Evolutionary conservation across 2,113 vertebrate species (phyloP), one percentile per base, ranked within the genome.

Genomic region (Phyllostomus hastatus): DNA sequence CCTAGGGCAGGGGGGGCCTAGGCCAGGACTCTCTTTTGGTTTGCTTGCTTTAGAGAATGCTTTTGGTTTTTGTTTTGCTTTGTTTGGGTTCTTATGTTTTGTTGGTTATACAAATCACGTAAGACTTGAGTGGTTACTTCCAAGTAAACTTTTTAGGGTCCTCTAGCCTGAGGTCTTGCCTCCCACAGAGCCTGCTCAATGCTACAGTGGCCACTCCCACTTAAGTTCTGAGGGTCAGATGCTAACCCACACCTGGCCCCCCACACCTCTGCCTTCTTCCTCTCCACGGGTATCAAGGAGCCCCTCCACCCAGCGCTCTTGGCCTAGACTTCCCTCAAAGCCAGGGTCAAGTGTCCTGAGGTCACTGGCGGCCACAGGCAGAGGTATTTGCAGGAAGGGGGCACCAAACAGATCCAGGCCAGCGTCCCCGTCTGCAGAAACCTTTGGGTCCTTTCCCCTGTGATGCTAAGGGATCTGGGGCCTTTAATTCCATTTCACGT

Each of bases 371-470:
- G 79, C 61, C 69, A 7, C 1, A 1, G 35, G 87, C 4, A 22
- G n/a, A 85, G 64, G 20, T 33, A 38, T 87, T 73, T 88, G 57
- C 22, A 28, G 52, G 73, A 75, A 95, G 66, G 52, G 91, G 67
- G 64, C 93, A 83, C 66, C 85, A 73, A 35, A 16, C 38, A 66
- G 46, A 78, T 41, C 61, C 54, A 78, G 6, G 4, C 70, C 26
- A 92, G 81, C 54, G 28, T 59, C 26, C 16, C 66, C 79, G 61
- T 52, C 88, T 83, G 96, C 61, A 69, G 80, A 95, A 80, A 87
- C 38, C 48, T 76, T 59, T 75, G 57, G 83, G 72, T 92, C 46
- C 43, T 46, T 87, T 92, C 61, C 43, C 90, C 69, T 70, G 17
- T 46, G 57, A 83, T 66, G 73, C 84, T 79, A 70, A 83, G 15